Conservation (phyloP, 2,113 vertebrate species). For the Cygnus atratus region DNA sequence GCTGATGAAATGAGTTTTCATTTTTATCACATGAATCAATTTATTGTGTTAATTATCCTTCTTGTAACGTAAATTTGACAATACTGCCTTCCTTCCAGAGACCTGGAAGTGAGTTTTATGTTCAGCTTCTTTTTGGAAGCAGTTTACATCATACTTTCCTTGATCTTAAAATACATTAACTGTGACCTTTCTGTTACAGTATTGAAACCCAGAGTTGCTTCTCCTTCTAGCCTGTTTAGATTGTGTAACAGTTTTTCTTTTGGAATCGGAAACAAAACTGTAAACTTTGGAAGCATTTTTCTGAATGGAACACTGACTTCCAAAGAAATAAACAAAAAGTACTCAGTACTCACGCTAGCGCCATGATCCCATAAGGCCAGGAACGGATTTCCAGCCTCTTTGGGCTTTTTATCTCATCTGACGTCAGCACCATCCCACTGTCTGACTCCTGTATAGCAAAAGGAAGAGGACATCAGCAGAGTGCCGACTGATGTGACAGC, state of each 20-base stretch:
- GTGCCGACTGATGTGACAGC: not conserved
- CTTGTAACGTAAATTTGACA: not conserved
- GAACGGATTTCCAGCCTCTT: constrained; percentile 84
- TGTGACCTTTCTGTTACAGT: not conserved
- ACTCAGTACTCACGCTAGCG: constrained; percentile 89
- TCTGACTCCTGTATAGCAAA: constrained; percentile 81
- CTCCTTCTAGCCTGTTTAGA: not conserved
- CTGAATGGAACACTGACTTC: not conserved
- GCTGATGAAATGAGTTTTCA: not conserved
- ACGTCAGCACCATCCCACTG: constrained; percentile 87
- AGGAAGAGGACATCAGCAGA: not conserved
- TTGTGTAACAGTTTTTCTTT: not conserved
- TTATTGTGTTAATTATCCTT: not conserved
- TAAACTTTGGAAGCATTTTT: not conserved
- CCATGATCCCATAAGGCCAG: constrained; percentile 88
- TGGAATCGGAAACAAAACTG: not conserved
- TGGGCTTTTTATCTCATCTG: constrained; percentile 85
- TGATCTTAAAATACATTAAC: not conserved
- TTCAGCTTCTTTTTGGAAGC: not conserved
- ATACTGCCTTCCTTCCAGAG: not conserved
- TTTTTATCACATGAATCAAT: not conserved
- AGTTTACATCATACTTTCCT: not conserved
- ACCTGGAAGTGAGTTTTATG: not conserved
- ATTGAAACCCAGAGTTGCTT: not conserved
- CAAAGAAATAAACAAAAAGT: not conserved